Conservation (phyloP, 1,140 invertebrate genomes). For the Acromyrmex echinatior region DNA sequence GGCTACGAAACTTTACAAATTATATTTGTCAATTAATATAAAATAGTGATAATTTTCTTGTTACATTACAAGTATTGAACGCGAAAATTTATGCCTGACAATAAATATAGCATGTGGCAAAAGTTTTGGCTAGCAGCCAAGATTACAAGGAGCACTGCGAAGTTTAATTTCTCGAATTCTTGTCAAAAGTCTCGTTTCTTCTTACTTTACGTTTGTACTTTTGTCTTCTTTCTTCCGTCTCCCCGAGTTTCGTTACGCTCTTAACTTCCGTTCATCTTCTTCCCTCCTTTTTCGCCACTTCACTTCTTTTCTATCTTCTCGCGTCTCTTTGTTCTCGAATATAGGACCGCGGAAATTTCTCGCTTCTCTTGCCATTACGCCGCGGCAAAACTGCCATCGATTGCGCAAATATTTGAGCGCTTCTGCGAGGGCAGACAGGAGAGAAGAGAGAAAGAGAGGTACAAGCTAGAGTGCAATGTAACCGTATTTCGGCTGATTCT, state of each 20-base stretch:
- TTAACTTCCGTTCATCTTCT: constrained; percentile 54
- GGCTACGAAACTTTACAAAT: not conserved
- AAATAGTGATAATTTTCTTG: constrained; percentile 12
- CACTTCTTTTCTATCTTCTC: constrained; percentile 18
- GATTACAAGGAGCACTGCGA: constrained; percentile 80
- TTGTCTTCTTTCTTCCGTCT: constrained; percentile 53
- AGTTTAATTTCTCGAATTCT: constrained; percentile 84
- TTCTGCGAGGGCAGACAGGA: constrained; percentile 38
- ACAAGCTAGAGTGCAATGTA: constrained; percentile 50
- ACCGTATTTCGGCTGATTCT: constrained; percentile 70
- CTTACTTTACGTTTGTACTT: constrained; percentile 57
- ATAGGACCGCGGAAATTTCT: constrained; percentile 35
- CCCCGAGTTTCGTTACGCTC: constrained; percentile 38
- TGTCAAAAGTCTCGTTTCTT: constrained; percentile 61
- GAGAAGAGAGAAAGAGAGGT: constrained; percentile 25
- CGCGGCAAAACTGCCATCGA: constrained; percentile 68
- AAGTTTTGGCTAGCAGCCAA: constrained; percentile 79
- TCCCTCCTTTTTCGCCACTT: constrained; percentile 67
- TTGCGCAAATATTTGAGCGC: constrained; percentile 74
- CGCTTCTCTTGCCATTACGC: constrained; percentile 62
- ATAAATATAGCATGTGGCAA: constrained; percentile 71
- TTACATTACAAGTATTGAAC: constrained; percentile 15
- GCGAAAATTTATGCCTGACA: constrained; percentile 35
- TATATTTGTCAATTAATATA: constrained; percentile 1
- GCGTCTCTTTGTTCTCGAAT: constrained; percentile 48